Conservation (phyloP, 2,888 invertebrate genomes). For the Agrochola litura region DNA sequence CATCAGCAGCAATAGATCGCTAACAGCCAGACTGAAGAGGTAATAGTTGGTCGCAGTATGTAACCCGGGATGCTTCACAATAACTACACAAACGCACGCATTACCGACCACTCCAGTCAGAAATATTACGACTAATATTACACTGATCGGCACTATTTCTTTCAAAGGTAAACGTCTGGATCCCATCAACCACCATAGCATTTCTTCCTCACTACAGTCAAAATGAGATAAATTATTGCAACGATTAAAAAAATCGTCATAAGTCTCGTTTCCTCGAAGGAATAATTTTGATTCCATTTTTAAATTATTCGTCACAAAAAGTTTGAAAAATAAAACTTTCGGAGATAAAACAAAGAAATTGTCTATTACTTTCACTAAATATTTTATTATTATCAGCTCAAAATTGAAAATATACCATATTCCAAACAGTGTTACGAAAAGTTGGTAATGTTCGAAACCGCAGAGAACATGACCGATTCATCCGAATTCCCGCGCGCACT, state of each 20-base stretch:
- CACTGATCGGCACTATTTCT: constrained; percentile 91
- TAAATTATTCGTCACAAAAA: not conserved
- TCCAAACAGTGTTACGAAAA: constrained; percentile 45
- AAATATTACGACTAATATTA: constrained; percentile 94
- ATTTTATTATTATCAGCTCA: not conserved
- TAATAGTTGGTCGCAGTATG: constrained; percentile 98
- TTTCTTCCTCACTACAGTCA: constrained; percentile 91
- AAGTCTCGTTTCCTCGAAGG: constrained; percentile 82
- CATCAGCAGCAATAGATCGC: constrained; percentile 95
- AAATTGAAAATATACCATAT: not conserved
- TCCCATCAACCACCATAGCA: constrained; percentile 91
- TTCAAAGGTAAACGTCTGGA: constrained; percentile 91
- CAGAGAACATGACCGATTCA: constrained; percentile 55
- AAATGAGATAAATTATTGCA: constrained; percentile 87
- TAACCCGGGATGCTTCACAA: constrained; percentile 94
- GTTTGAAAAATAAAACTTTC: not conserved
- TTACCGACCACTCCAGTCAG: constrained; percentile 96
- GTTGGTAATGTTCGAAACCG: constrained; percentile 29
- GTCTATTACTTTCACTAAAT: constrained; percentile 20
- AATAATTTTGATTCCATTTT: constrained; percentile 78
- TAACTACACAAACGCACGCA: constrained; percentile 95
- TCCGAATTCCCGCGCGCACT: constrained; percentile 61
- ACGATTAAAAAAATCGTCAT: constrained; percentile 84
- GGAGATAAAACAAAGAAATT: not conserved
- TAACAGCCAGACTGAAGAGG: constrained; percentile 96